Conservation (phyloP, 2,113 vertebrate genomes). For the Scolopax mira region DNA sequence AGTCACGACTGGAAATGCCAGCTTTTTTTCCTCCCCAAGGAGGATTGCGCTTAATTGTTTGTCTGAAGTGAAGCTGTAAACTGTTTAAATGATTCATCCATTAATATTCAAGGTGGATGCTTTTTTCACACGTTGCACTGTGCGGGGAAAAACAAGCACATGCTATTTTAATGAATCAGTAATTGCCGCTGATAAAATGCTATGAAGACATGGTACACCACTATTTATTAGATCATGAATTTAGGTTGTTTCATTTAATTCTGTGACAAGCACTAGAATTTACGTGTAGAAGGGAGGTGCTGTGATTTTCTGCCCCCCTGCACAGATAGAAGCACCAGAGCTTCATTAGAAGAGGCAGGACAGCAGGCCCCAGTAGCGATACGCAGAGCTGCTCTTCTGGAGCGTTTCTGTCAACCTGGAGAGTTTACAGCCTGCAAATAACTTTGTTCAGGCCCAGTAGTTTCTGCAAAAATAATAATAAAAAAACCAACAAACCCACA, state of each 20-base stretch:
- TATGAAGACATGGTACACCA: background rate
- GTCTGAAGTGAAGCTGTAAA: background rate
- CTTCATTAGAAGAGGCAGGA: background rate
- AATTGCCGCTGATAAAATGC: background rate
- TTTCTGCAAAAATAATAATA: background rate
- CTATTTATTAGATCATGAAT: background rate
- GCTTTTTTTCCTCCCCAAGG: background rate
- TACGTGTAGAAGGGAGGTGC: background rate
- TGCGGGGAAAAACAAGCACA: background rate
- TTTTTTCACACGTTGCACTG: background rate
- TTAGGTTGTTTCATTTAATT: background rate
- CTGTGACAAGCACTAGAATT: background rate
- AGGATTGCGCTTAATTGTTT: constrained; percentile 3
- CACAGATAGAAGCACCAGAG: background rate
- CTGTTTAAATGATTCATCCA: background rate
- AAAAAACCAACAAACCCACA: too few relatives aligned
- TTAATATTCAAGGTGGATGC: constrained; percentile 7
- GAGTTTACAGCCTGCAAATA: background rate
- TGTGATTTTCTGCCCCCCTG: background rate
- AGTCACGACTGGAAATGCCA: background rate
- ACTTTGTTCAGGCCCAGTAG: background rate
- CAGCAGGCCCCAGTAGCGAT: background rate
- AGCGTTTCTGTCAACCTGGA: background rate
- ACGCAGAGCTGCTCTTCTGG: background rate
- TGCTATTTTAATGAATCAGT: background rate